These are phyloP conservation scores for Nephrocerus scutellatus DNA, from an alignment of 2,888 invertebrate genomes.

Conservation along the genomic window DNA sequence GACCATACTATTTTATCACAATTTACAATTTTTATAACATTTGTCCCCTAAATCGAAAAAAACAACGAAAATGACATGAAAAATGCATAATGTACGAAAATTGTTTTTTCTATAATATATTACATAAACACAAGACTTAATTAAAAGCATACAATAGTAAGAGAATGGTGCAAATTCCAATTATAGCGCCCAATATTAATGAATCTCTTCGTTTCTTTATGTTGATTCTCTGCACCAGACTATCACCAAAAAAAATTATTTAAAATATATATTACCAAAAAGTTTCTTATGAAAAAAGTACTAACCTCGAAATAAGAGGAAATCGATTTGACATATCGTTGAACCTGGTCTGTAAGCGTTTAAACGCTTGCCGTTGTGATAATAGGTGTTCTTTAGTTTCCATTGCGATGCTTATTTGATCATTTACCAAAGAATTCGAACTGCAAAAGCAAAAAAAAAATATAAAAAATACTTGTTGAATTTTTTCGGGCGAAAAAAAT, in stretches of 20 bases:
- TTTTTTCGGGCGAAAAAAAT: too few species aligned
- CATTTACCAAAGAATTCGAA: constrained; percentile 87
- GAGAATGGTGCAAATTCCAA: constrained; percentile 84
- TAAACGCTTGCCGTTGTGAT: constrained; percentile 81
- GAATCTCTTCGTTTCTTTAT: constrained; percentile 90
- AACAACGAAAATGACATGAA: too few species aligned
- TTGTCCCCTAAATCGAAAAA: too few species aligned
- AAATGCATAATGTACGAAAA: too few species aligned
- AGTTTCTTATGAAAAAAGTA: not conserved
- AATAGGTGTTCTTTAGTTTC: constrained; percentile 91
- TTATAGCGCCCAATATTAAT: constrained; percentile 80
- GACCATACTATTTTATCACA: too few species aligned
- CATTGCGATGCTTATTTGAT: constrained; percentile 96
- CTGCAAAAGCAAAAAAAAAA: constrained; percentile 52
- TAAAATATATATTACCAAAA: not conserved
- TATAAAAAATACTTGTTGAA: constrained; percentile 9
- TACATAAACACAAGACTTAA: too few species aligned
- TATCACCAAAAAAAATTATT: constrained; percentile 48
- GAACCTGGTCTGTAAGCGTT: constrained; percentile 84
- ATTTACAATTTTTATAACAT: too few species aligned
- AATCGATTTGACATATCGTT: constrained; percentile 85
- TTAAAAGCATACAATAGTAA: constrained; percentile 73
- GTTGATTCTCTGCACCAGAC: constrained; percentile 87
- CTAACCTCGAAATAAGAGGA: constrained; percentile 59
- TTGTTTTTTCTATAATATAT: too few species aligned